phyloP scores from a whole-genome alignment of 2,888 invertebrate genomes.

The Brachypalpus laphriformis region DNA sequence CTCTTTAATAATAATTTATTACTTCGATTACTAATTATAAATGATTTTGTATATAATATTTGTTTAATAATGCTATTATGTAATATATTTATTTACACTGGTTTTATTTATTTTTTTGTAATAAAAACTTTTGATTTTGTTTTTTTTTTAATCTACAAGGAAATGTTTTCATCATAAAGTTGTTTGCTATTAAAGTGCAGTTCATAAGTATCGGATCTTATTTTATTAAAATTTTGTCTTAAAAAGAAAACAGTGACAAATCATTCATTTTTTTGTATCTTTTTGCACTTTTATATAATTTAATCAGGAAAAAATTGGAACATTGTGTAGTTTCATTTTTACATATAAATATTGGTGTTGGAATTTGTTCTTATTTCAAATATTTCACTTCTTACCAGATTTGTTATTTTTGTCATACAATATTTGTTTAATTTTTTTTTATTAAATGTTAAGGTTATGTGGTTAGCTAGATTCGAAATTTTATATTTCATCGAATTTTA shows the following conservation, averaged over 20 bases:
- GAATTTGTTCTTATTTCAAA: not conserved
- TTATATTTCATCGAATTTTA: not conserved
- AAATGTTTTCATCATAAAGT: conserved; percentile 20
- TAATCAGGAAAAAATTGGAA: not conserved
- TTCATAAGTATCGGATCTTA: conserved; percentile 51
- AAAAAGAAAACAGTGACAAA: not conserved
- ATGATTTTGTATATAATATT: conserved; percentile 72
- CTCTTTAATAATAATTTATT: conserved; percentile 54
- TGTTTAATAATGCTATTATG: conserved; percentile 34
- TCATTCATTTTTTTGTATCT: not conserved
- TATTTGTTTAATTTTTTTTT: not conserved
- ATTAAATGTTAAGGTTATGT: not conserved
- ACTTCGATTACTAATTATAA: conserved; percentile 70
- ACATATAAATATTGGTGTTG: conserved; percentile 15
- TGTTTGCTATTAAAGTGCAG: conserved; percentile 58
- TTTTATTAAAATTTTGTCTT: not conserved
- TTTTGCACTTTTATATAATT: conserved; percentile 5
- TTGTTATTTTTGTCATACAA: not conserved
- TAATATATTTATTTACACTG: conserved; percentile 37
- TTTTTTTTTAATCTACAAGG: conserved; percentile 1
- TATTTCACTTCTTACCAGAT: not conserved
- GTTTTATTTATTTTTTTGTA: conserved; percentile 14
- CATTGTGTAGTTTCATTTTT: not conserved
- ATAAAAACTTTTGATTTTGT: conserved; percentile 24
- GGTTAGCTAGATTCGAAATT: not conserved